Percentiles rank a stretch among this genome's conserved stretches.
These are phyloP conservation scores for Amphipoea oculea DNA, from an alignment of 2,888 invertebrate species.

Conservation along the genomic window DNA sequence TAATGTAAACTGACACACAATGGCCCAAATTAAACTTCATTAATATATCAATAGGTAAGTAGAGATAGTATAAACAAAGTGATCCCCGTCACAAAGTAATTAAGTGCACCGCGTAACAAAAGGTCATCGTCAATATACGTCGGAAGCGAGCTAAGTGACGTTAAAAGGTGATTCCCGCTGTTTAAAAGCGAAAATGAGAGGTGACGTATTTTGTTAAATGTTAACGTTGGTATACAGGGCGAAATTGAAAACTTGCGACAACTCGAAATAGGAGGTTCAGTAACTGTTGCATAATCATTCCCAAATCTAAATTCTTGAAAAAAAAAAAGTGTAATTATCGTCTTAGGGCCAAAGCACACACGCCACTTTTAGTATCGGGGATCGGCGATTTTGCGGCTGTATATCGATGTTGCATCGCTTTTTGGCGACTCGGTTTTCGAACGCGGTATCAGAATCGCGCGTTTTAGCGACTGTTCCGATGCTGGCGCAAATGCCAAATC, in stretches of 20 bases:
- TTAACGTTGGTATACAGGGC: background rate
- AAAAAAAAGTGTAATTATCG: too few species aligned
- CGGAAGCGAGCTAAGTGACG: conserved; percentile 79
- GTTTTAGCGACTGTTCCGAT: too few species aligned
- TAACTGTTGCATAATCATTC: background rate
- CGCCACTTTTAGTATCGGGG: too few species aligned
- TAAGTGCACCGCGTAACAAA: conserved; percentile 61
- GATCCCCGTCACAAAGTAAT: conserved; percentile 53
- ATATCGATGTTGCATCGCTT: too few species aligned
- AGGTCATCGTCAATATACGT: conserved; percentile 59
- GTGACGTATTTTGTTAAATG: background rate
- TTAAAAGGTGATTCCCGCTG: conserved; percentile 72
- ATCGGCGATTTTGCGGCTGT: too few species aligned
- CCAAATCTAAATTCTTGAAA: too few species aligned
- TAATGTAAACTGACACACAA: conserved; percentile 37
- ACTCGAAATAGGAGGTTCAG: background rate
- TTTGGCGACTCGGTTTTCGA: too few species aligned
- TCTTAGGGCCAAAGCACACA: too few species aligned
- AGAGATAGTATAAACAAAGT: conserved; percentile 34
- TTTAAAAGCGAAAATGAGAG: conserved; percentile 57
- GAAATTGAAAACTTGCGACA: background rate
- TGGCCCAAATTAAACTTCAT: conserved; percentile 32
- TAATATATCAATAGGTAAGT: conserved; percentile 12
- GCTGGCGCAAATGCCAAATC: too few species aligned
- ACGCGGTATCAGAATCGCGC: too few species aligned